Conservation (phyloP, 2,113 vertebrate species). For the Hydrolagus affinis region DNA sequence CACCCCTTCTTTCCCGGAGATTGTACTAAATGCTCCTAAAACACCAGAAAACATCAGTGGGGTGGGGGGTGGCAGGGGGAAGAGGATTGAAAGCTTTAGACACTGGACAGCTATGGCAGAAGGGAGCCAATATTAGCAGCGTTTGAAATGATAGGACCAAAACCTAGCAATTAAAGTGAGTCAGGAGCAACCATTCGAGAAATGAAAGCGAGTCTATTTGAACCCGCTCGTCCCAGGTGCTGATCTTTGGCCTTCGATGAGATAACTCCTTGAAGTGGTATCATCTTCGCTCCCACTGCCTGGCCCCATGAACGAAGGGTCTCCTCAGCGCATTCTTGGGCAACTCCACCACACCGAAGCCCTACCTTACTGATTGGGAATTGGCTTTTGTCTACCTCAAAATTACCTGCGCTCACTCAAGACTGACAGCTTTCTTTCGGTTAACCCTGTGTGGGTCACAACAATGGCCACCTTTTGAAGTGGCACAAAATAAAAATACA, state of each 20-base stretch:
- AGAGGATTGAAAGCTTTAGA: background rate
- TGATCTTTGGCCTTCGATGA: slow-evolving; percentile 20
- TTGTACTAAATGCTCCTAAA: no score
- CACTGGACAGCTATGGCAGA: background rate
- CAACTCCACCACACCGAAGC: no score
- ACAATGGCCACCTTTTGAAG: no score
- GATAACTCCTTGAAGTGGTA: background rate
- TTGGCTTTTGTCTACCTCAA: no score
- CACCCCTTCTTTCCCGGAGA: no score
- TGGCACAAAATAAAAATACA: no score
- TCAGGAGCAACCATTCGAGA: background rate
- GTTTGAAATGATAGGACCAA: background rate
- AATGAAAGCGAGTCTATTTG: background rate
- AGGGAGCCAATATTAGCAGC: background rate
- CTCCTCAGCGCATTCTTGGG: no score
- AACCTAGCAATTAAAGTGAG: slow-evolving; percentile 7
- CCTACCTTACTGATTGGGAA: no score
- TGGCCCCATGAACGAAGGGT: no score
- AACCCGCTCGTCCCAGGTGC: background rate
- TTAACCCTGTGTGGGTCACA: no score
- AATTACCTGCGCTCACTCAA: background rate
- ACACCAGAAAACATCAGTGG: background rate
- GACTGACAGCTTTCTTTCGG: slow-evolving; percentile 43
- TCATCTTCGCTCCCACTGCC: no score
- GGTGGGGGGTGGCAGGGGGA: background rate